Evolutionary conservation across 2,113 vertebrate species (phyloP).

Genomic region (Chlorodrepanis virens): DNA sequence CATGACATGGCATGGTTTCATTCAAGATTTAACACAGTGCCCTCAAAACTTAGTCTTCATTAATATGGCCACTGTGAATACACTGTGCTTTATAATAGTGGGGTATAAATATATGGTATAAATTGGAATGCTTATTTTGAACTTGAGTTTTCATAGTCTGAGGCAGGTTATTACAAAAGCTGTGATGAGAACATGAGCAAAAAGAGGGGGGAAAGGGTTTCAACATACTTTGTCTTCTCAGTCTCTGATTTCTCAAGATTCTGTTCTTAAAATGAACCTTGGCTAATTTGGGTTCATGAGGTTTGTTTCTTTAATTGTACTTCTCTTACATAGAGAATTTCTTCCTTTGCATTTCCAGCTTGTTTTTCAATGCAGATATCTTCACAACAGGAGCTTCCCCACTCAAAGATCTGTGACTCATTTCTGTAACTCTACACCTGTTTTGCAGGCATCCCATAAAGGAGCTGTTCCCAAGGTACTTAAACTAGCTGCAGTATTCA

Average conservation of each 20-base stretch:
- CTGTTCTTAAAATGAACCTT: not conserved
- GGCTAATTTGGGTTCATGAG: not conserved
- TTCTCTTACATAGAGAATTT: not conserved
- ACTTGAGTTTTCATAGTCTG: not conserved
- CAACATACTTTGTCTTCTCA: not conserved
- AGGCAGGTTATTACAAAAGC: not conserved
- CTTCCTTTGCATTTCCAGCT: not conserved
- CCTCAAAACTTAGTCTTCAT: not conserved
- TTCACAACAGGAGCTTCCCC: not conserved
- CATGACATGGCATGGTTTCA: not conserved
- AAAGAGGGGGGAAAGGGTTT: not conserved
- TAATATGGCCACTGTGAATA: not conserved
- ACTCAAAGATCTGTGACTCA: not conserved
- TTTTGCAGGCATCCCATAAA: not conserved
- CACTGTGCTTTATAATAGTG: not conserved
- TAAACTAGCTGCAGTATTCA: not conserved
- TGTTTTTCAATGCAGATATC: not conserved
- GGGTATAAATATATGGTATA: not conserved
- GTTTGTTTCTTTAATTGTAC: not conserved
- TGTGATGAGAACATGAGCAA: not conserved
- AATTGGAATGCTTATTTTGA: conserved; percentile 15
- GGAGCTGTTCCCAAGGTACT: not conserved
- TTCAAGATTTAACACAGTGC: not conserved
- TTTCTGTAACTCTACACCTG: not conserved
- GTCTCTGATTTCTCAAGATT: not conserved